Evolutionary conservation across 2,113 vertebrate genomes (phyloP), one percentile per base, ranked within the genome.

Genomic region (Puntigrus tetrazona): DNA sequence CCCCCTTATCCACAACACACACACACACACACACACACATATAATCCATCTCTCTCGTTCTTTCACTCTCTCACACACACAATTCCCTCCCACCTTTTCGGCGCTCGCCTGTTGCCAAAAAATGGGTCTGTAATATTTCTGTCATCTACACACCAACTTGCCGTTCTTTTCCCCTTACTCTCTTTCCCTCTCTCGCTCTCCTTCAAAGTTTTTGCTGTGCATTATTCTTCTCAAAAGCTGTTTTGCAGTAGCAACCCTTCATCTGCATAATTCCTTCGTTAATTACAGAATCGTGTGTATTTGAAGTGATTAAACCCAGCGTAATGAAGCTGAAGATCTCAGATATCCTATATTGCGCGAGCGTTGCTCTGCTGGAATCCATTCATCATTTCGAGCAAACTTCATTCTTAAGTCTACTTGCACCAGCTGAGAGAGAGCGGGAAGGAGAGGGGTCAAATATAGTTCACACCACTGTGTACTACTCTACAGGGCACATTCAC

Each of bases 91-190:
- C 85, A 88, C 84, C 84, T 86, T 81, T 75, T 50, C 10, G n/a
- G n/a, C n/a, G 47, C 67, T 87, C 52, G 94, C 94, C 94, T 94
- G 94, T 95, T 96, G 95, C 96, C 95, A 96, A 95, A 95, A 96
- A 96, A 95, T 81, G 85, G 86, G 95, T 92, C 94, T 95, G 94
- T 93, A 95, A 94, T 95, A 94, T 94, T 95, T 95, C 95, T 96
- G 96, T 95, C 87, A 88, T 84, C 87, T 74, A 74, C 75, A 86
- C 95, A 94, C 94, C 90, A 83, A 57, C 82, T 84, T 83, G 85
- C 85, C 84, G 70, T 75, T 82, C 81, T 86, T 72, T 69, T 81
- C 73, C 69, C 31, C 31, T 45, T 45, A n/a, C n/a, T n/a, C n/a
- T n/a, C n/a, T n/a, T n/a, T 41, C 41, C 83, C 82, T 85, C 82